Evolutionary conservation across 1,140 invertebrate genomes (phyloP).

Genomic region (Anastatus disparis): DNA sequence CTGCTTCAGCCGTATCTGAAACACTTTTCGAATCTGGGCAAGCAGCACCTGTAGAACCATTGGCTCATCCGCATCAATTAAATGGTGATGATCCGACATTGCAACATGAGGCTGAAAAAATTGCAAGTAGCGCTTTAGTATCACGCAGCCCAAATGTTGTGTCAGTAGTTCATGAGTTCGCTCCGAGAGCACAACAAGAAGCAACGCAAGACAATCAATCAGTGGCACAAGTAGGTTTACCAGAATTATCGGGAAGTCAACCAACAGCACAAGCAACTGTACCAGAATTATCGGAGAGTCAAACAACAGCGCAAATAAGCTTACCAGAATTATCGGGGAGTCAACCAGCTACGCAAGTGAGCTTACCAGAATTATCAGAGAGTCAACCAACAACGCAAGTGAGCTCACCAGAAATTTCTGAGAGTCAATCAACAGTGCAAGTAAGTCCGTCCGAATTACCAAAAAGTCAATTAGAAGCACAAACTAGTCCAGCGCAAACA

Average conservation of each 20-base stretch:
- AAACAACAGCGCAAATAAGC: too few species aligned
- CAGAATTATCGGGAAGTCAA: background rate
- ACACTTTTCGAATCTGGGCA: constrained; percentile 16
- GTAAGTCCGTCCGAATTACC: too few species aligned
- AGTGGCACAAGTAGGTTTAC: background rate
- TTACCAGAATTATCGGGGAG: too few species aligned
- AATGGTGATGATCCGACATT: constrained; percentile 2
- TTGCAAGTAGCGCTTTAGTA: background rate
- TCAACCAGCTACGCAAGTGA: too few species aligned
- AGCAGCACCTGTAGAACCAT: too few species aligned
- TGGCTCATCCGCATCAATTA: background rate
- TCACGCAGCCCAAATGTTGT: background rate
- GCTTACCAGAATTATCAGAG: too few species aligned
- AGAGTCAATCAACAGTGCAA: too few species aligned
- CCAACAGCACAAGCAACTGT: background rate
- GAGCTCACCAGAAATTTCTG: too few species aligned
- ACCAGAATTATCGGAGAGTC: background rate
- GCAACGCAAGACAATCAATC: background rate
- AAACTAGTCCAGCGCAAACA: too few species aligned
- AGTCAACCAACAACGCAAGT: too few species aligned
- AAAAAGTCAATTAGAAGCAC: too few species aligned
- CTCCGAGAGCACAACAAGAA: background rate
- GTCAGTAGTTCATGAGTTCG: background rate
- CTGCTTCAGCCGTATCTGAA: constrained; percentile 66
- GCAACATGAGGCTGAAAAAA: background rate